Percentiles rank a stretch among this genome's conserved stretches.
These are phyloP conservation scores for Propsilocerus akamusi DNA, from an alignment of 1,140 invertebrate species.

Conservation along the genomic window DNA sequence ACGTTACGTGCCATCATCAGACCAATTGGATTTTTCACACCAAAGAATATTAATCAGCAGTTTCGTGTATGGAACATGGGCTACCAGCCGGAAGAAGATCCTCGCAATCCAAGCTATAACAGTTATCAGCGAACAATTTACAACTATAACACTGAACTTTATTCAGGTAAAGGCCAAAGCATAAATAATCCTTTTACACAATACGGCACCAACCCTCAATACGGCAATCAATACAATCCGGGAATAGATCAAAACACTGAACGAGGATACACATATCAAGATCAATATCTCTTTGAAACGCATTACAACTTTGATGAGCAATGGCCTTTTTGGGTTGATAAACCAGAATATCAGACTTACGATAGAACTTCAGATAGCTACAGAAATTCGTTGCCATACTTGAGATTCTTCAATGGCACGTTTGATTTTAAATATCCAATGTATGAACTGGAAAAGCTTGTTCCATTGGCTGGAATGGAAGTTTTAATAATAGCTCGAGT, in stretches of 20 bases:
- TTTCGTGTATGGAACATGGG: constrained; percentile 19
- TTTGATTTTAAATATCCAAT: constrained; percentile 73
- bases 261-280: constrained; percentile 29
- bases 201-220: neutral
- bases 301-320: constrained; percentile 62
- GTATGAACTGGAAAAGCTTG: constrained; percentile 47
- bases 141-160: neutral
- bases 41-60: constrained; percentile 22
- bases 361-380: constrained; percentile 16
- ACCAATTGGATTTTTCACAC: constrained; percentile 39
- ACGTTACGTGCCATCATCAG: constrained; percentile 60
- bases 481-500: constrained; percentile 74
- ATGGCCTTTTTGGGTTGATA: constrained; percentile 56
- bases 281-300: constrained; percentile 38
- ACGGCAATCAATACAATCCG: neutral
- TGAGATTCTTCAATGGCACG: constrained; percentile 68
- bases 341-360: constrained; percentile 25
- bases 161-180: constrained; percentile 6
- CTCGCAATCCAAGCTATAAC: constrained; percentile 21
- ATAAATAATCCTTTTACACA: neutral
- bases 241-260: constrained; percentile 10
- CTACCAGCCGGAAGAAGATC: neutral
- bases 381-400: constrained; percentile 35
- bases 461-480: constrained; percentile 59
- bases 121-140: constrained; percentile 2